Evolutionary conservation across 1,140 invertebrate species (phyloP), one percentile per base, ranked within the genome.

Genomic region (Neoseiulus cucumeris): DNA sequence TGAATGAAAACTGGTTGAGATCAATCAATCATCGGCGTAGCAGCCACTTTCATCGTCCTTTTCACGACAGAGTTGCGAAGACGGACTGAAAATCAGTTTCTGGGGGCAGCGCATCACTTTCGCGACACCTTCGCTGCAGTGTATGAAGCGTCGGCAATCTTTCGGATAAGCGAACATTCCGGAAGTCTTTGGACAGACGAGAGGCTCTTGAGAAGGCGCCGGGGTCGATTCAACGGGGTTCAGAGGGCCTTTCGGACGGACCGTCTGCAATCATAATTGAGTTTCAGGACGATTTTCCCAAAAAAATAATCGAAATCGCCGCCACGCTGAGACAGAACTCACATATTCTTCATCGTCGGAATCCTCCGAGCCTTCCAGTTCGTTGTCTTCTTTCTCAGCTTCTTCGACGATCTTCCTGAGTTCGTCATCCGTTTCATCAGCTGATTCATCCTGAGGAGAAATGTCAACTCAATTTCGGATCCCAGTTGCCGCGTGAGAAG

Each of bases 1-100:
- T 39, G 33, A 20, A 14, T 59, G 51, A 4, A 25, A 25, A 47
- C 7, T 17, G 51, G 22, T 59, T 25, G 51, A 59, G 51, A 59
- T 59, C 51, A 59, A 29, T 59, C 51, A 33, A 29, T 59, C 51
- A 33, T 59, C 51, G 33, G 51, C 51, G 9, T 59, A 59, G 22
- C 51, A 59, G 14, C 51, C 51, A 25, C 25, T 18, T 14, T 25
- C 51, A 20, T 59, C 51, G 22, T 59, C 51, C 17, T 25, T 14
- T 6, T 59, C 33, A 14, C 22, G 25, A 25, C 51, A 59, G 4
- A 59, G 25, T 20, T 18, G n/a, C 51, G 51, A 12, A 25, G 51
- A 59, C 4, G 51, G 51, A 59, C 51, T 59, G 51, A 59, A 59
- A 20, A 59, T 59, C 14, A 59, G 51, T 33, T 59, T 14, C 51